Evolutionary conservation across 2,888 invertebrate species (phyloP), one percentile per base, ranked within the genome.

Genomic region (Tachina grossa): DNA sequence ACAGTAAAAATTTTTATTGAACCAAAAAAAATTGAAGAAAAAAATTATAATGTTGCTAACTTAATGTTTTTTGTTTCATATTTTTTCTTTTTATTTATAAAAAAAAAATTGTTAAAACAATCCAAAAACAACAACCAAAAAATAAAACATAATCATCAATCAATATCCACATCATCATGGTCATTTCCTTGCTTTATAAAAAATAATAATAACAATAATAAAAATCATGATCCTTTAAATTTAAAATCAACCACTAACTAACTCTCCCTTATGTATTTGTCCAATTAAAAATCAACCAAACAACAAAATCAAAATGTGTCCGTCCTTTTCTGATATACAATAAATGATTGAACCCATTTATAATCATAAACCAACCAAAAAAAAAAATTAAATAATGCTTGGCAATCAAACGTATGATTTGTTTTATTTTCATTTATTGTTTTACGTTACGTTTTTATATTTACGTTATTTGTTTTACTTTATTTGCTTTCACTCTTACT

Each of bases 31-130:
- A 49, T 45, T 59, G 22, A 72, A 55, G 59, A 65, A 74, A 6
- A 81, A 53, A 75, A 75, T 84, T 79, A 84, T 81, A 86, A 81
- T 89, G 89, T 91, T 92, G 92, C 92, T 92, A 92, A 92, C 91
- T 91, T 90, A 91, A 91, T 92, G 90, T 92, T 91, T 92, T 88
- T 87, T 89, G 89, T 89, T 90, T 90, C 89, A 90, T 89, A 89
- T 91, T 91, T 90, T 90, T 92, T 91, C 90, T 88, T 90, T 92
- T 89, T 90, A 89, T 90, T 89, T 90, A 89, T 89, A 90, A 77
- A 82, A 75, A n/a, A 90, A 77, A 82, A 75, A 57, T 41, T 63
- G 19, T 49, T 39, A 71, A 75, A 77, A 85, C 82, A 87, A 87
- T 80, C 83, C 71, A 87, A 83, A 63, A 77, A 77, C 79, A 75